Conservation (phyloP, 1,140 invertebrate species). For the Sesamia nonagrioides region DNA sequence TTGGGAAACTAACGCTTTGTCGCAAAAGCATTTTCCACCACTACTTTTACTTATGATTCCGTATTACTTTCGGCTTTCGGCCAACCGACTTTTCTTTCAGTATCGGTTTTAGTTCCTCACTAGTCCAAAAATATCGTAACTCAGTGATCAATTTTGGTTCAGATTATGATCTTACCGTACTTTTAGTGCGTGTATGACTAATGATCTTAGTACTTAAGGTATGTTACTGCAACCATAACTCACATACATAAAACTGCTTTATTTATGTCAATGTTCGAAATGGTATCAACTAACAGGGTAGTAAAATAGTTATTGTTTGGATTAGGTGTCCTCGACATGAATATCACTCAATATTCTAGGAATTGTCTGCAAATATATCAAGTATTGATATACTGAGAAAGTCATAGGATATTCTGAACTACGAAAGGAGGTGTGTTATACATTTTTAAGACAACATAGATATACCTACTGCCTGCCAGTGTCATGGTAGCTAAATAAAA, state of each 20-base stretch:
- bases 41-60: neutral
- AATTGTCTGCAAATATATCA: neutral
- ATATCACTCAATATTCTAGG: neutral
- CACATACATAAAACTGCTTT: conserved; percentile 27
- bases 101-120: neutral
- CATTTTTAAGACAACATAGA: no score
- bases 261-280: conserved; percentile 33
- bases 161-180: conserved; percentile 67
- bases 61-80: conserved; percentile 12
- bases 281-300: conserved; percentile 7
- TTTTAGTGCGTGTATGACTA: conserved; percentile 44
- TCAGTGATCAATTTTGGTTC: conserved; percentile 65
- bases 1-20: neutral
- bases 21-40: neutral
- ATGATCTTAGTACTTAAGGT: conserved; percentile 2
- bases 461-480: no score
- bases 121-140: conserved; percentile 50
- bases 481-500: no score
- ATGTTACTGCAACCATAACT: neutral
- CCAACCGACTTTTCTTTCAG: neutral
- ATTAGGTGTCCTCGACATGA: conserved; percentile 7
- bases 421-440: no score
- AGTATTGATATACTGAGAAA: no score
- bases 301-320: conserved; percentile 26
- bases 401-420: no score